Base-by-base conservation (phyloP, 2,888 invertebrate species). In the Nebria brevicollis region DNA sequence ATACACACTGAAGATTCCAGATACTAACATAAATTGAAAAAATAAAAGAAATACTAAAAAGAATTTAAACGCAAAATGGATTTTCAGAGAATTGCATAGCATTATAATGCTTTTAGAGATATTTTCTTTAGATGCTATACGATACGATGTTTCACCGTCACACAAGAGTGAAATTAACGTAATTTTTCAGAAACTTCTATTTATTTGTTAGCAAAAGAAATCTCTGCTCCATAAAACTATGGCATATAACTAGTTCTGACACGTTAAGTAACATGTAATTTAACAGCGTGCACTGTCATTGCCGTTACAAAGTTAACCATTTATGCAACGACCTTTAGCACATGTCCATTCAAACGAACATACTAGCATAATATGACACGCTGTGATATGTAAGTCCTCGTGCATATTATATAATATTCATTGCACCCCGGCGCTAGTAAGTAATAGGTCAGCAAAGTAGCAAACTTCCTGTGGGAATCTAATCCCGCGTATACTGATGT, bases 401-500 rank as follows among this genome's bases (percentile, higher is more conserved):
- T 73, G 78, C 65, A 78, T 78, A 78, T 78, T 74, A 78, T 78
- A 78, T 78, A 74, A 78, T 78, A 78, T 78, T 78, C 78, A 78
- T 78, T 74, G 78, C 78, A 78, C 74, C 78, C 78, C 78, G 78
- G 74, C 72, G 78, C 72, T 78, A 78, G 78, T 78, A 78, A 78
- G 78, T 74, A 78, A 78, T 78, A 78, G 78, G 78, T 78, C 68
- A 74, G 78, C 78, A 78, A 78, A 78, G 72, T 77, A 77, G 72
- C 65, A n/a, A 77, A 77, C 78, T 78, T 78, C 78, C 78, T 78
- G 78, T 74, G 78, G 78, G 78, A 66, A 66, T 74, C 74, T 66
- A 66, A 74, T 74, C 78, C 74, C 10, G 20, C 43, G 73, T 42
- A 78, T 74, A 54, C 66, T 72, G 74, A 72, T 72, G 72, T 72